Evolutionary conservation across 1,140 invertebrate genomes (phyloP), one percentile per base, ranked within the genome.

Genomic region (Sweltsa coloradensis): DNA sequence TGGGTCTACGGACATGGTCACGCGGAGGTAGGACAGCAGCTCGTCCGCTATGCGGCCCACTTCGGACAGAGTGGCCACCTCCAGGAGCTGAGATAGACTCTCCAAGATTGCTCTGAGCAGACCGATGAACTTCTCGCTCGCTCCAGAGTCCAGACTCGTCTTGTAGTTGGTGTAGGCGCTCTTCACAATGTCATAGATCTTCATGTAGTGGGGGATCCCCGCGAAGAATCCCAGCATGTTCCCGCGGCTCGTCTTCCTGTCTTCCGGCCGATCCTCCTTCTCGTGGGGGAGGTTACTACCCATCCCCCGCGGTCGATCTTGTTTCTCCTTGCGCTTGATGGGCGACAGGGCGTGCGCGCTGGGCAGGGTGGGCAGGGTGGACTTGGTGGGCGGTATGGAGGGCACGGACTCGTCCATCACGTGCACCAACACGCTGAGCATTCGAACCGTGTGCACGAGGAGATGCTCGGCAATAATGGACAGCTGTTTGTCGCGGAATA

Each of bases 121-220:
- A 23, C 70, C 71, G 34, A 83, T 65, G 60, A 91, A 88, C 61
- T 81, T 83, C 57, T 89, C 81, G 51, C 77, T 79, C 3, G 72
- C 73, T 50, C 73, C 73, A 16, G 76, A 64, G 44, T 89, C 83
- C 29, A 89, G 62, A 41, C 55, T 53, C 57, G 81, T 79, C 67
- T 83, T 84, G 61, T 89, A 89, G 70, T 86, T 89, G 1, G 74
- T 75, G 63, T 86, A 83, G 4, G 85, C 78, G 49, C 76, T 78
- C 58, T 74, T 79, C 7, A 90, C 57, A 16, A 78, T 75, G 14
- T 85, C 83, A 59, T 84, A 81, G 16, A 90, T 65, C 58, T 82
- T 84, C 64, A 83, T 70, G 61, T 89, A 90, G 61, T 87, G 80
- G 1, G 81, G 76, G 14, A 75, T 69, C 41, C 72, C 74, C 27